Evolutionary conservation across 2,113 vertebrate species (phyloP).

Genomic region (Thamnaconus septentrionalis): DNA sequence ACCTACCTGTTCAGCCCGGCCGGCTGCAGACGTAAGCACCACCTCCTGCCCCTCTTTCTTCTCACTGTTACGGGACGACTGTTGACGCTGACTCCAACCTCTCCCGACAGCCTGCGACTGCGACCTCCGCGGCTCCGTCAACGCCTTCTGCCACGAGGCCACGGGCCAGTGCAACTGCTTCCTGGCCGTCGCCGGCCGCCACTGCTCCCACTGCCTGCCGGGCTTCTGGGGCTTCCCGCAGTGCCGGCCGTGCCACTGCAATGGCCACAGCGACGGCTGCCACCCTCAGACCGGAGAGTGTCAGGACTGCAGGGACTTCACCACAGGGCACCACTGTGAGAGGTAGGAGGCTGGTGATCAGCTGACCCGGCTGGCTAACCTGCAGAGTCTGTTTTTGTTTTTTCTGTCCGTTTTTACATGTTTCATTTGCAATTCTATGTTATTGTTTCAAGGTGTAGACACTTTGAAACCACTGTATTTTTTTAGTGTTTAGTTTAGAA

Average conservation of each 20-base stretch:
- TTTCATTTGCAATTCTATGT: too few species aligned
- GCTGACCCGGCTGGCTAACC: too few species aligned
- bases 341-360: slow-evolving; percentile 64
- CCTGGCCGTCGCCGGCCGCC: slow-evolving; percentile 81
- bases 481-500: too few species aligned
- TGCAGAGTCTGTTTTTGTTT: too few species aligned
- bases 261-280: slow-evolving; percentile 86
- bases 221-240: slow-evolving; percentile 93
- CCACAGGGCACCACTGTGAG: slow-evolving; percentile 87
- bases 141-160: slow-evolving; percentile 80
- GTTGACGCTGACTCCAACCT: not conserved
- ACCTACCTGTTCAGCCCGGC: slow-evolving; percentile 86
- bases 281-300: slow-evolving; percentile 85
- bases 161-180: slow-evolving; percentile 90
- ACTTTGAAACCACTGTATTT: too few species aligned
- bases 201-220: slow-evolving; percentile 87
- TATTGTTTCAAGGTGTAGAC: too few species aligned
- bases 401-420: too few species aligned
- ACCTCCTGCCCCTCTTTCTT: fast-evolving
- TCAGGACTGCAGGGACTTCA: slow-evolving; percentile 86
- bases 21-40: slow-evolving; percentile 86
- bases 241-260: slow-evolving; percentile 90
- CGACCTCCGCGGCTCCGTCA: slow-evolving; percentile 80
- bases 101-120: slow-evolving; percentile 83
- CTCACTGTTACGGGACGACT: not conserved